phyloP scores from a whole-genome alignment of 2,888 invertebrate species.

The Mythimna albipuncta region DNA sequence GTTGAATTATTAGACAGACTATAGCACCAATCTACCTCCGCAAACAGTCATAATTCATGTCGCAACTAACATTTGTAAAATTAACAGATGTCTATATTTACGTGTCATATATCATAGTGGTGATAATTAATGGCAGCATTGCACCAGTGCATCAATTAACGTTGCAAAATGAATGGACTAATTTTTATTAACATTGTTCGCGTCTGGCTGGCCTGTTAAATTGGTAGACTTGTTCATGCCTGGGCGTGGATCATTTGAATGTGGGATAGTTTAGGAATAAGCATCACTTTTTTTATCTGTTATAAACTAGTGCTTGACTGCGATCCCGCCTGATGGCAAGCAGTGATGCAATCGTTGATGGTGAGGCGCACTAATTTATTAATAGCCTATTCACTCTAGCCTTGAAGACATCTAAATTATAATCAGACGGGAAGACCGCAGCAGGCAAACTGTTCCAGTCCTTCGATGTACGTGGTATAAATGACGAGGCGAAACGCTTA shows the following conservation, averaged over 20 bases:
- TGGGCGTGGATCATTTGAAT: slow-evolving; percentile 22
- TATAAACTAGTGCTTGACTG: too few relatives aligned
- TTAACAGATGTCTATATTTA: slow-evolving; percentile 64
- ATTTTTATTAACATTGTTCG: slow-evolving; percentile 58
- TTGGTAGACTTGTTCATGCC: slow-evolving; percentile 47
- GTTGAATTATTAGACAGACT: too few relatives aligned
- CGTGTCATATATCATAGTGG: slow-evolving; percentile 57
- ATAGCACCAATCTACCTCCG: slow-evolving; percentile 18
- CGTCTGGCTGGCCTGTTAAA: slow-evolving; percentile 48
- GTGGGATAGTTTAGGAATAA: background rate
- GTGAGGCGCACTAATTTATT: too few relatives aligned
- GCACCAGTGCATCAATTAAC: slow-evolving; percentile 62
- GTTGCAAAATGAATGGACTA: slow-evolving; percentile 53
- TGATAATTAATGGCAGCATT: slow-evolving; percentile 55
- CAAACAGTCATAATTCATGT: slow-evolving; percentile 43
- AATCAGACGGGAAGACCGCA: too few relatives aligned
- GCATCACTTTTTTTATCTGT: too few relatives aligned
- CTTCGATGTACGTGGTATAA: too few relatives aligned
- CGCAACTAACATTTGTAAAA: slow-evolving; percentile 59
- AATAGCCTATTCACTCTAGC: too few relatives aligned
- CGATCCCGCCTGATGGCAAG: too few relatives aligned
- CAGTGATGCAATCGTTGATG: too few relatives aligned
- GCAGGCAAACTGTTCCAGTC: too few relatives aligned
- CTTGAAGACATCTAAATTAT: too few relatives aligned
- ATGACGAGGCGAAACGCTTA: too few relatives aligned